These are phyloP conservation scores for Nasonia giraulti DNA, from an alignment of 1,140 invertebrate species.

Conservation along the genomic window DNA sequence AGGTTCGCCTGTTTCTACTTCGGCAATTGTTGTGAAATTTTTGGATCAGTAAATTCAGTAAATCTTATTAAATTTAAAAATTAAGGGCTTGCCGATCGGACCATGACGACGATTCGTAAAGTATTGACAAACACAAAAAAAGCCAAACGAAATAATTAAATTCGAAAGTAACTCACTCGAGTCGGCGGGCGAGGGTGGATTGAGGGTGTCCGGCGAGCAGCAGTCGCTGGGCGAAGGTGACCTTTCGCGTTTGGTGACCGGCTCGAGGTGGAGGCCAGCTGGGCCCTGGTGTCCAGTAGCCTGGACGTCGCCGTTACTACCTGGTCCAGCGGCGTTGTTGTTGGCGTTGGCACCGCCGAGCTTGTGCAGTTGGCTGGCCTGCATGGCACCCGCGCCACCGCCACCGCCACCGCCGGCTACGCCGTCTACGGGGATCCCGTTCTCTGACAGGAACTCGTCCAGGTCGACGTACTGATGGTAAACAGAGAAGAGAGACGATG, in stretches of 20 bases:
- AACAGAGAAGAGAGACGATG: conserved; percentile 13
- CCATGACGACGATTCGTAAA: background rate
- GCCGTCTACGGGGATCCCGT: conserved; percentile 89
- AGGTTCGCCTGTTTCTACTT: conserved; percentile 8
- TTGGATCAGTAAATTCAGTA: too few relatives aligned
- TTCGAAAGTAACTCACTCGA: conserved; percentile 80
- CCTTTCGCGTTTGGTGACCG: conserved; percentile 82
- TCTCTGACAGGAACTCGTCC: conserved; percentile 96
- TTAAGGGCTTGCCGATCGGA: too few relatives aligned
- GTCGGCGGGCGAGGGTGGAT: conserved; percentile 89
- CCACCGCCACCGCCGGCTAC: conserved; percentile 76
- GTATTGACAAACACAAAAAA: background rate
- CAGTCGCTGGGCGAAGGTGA: conserved; percentile 89
- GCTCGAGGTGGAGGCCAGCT: conserved; percentile 69
- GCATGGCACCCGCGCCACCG: conserved; percentile 67
- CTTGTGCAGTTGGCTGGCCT: conserved; percentile 66
- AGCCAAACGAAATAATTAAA: background rate
- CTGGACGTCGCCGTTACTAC: conserved; percentile 59
- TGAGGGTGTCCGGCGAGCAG: conserved; percentile 88
- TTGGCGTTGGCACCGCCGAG: conserved; percentile 62
- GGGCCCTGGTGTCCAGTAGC: conserved; percentile 67
- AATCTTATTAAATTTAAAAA: too few relatives aligned
- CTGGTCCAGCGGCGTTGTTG: conserved; percentile 40
- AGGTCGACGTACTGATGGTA: conserved; percentile 89
- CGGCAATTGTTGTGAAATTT: too few relatives aligned